A percentile compares a stretch with the other conserved stretches of the same genome.
Conservation (phyloP, 1,140 invertebrate genomes). For the Polypedilum pembai region DNA sequence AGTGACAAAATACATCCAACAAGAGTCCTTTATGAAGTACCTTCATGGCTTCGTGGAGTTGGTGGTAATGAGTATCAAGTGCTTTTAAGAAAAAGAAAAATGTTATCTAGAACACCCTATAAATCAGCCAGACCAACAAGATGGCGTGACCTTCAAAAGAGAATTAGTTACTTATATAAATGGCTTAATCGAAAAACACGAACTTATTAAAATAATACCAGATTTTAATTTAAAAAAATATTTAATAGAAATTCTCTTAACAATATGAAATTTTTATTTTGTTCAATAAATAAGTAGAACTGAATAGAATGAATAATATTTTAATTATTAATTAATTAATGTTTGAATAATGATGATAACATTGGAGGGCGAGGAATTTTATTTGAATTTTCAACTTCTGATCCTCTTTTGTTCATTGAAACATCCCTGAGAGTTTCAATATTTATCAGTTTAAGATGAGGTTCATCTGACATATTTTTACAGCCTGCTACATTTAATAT, state of each 20-base stretch:
- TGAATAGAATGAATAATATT: slow-evolving; percentile 32
- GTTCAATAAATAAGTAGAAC: too few relatives aligned
- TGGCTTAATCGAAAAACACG: slow-evolving; percentile 53
- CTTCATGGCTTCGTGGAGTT: slow-evolving; percentile 77
- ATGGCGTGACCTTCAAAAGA: slow-evolving; percentile 64
- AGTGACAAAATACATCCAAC: slow-evolving; percentile 72
- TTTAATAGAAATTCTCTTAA: too few relatives aligned
- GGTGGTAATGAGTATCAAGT: slow-evolving; percentile 77
- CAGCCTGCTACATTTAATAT: slow-evolving; percentile 54
- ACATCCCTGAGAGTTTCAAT: background rate
- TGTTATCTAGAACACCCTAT: slow-evolving; percentile 50
- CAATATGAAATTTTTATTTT: too few relatives aligned
- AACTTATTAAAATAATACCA: too few relatives aligned
- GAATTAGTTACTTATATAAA: slow-evolving; percentile 64
- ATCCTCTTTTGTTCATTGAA: background rate
- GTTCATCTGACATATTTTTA: slow-evolving; percentile 45
- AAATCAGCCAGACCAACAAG: slow-evolving; percentile 61
- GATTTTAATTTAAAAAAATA: too few relatives aligned
- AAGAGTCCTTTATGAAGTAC: slow-evolving; percentile 73
- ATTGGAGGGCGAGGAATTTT: background rate
- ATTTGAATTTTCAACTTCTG: background rate
- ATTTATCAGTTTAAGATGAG: slow-evolving; percentile 25
- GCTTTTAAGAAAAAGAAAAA: slow-evolving; percentile 65
- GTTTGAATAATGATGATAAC: background rate
- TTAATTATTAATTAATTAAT: slow-evolving; percentile 34